Conservation (phyloP, 2,113 vertebrate species). For the Ammospiza nelsoni region DNA sequence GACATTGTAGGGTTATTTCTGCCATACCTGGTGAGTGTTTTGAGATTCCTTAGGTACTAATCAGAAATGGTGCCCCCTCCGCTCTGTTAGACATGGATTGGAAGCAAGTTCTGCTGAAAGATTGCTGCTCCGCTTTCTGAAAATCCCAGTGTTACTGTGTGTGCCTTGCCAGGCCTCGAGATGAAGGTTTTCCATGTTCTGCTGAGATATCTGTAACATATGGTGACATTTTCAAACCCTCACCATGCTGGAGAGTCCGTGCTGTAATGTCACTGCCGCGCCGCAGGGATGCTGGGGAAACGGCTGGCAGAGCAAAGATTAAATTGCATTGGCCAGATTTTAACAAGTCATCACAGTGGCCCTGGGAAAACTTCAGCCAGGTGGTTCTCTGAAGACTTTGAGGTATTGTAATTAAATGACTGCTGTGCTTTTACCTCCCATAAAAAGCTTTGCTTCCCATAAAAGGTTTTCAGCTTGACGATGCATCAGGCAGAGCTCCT, state of each 20-base stretch:
- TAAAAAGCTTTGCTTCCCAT: not conserved
- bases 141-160: rapidly evolving
- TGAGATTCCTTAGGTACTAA: not conserved
- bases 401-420: slow-evolving; percentile 33
- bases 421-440: slow-evolving; percentile 12
- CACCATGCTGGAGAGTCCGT: rapidly evolving
- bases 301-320: not conserved
- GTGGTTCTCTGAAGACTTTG: not conserved
- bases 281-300: not conserved
- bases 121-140: not conserved
- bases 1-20: not conserved
- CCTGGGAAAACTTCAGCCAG: not conserved
- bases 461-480: not conserved
- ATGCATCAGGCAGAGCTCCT: not conserved
- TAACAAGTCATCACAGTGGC: slow-evolving; percentile 11
- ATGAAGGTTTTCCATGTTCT: not conserved
- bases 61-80: not conserved
- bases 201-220: not conserved
- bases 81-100: rapidly evolving
- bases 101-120: not conserved
- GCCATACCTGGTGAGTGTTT: not conserved
- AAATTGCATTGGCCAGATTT: not conserved
- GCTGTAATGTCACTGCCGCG: rapidly evolving
- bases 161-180: not conserved
- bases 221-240: not conserved